Evolutionary conservation across 1,140 invertebrate species (phyloP).

Genomic region (Myzus persicae): DNA sequence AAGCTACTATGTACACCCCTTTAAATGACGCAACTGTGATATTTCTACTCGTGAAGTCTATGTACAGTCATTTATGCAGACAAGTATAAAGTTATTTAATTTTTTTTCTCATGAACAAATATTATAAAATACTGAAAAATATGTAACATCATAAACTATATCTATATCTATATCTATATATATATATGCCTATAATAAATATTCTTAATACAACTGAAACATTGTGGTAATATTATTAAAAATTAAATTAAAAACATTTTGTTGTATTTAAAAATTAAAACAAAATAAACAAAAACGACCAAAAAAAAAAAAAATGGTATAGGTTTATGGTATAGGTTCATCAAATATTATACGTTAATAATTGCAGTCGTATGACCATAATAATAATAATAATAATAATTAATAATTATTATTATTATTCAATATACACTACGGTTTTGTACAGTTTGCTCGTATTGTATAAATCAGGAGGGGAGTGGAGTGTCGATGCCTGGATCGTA

Average conservation of each 20-base stretch:
- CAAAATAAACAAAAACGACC: background rate
- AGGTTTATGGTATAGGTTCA: too few relatives aligned
- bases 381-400: background rate
- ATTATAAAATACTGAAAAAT: conserved; percentile 11
- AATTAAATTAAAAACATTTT: background rate
- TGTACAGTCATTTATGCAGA: background rate
- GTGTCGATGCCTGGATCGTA: background rate
- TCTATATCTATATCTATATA: background rate
- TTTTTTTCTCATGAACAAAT: background rate
- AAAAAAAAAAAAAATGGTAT: background rate
- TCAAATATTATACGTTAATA: background rate
- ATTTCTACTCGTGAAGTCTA: background rate
- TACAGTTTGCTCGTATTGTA: background rate
- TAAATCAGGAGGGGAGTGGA: background rate
- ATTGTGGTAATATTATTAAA: background rate
- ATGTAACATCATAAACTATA: conserved; percentile 1
- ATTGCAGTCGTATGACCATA: background rate
- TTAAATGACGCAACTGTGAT: background rate
- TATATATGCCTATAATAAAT: too few relatives aligned
- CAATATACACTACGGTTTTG: background rate
- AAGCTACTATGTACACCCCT: background rate
- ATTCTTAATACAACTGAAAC: background rate
- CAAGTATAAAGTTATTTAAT: background rate
- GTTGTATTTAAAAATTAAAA: background rate
- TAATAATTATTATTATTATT: background rate